Evolutionary conservation across 2,797 vertebrate species (phyloP), one percentile per base, ranked within the genome.

Genomic region (Octomys mimax): DNA sequence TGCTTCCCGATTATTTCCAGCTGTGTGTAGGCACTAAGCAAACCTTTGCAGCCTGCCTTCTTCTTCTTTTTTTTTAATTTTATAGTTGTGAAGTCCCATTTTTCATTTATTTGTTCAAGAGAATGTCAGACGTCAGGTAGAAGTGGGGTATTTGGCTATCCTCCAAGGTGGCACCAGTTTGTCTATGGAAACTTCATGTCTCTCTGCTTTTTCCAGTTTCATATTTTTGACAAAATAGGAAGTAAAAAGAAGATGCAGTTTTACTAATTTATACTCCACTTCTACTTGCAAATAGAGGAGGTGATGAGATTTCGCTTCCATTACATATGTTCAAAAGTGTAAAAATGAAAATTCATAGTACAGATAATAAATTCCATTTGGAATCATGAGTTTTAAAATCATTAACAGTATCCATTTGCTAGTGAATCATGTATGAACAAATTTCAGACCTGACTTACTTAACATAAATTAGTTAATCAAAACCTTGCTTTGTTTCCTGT

Each of bases 1-100:
- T 93, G 98, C 98, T 98, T 97, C 98, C 96, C 98, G 99, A 99
- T 99, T 98, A 98, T 98, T 99, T 99, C 99, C 99, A 99, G 99
- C 99, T 99, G 99, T 98, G 98, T 95, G 96, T 91, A 97, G 98
- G 96, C 86, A 89, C 97, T 98, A 95, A 97, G 89, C 54, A 42
- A 94, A 98, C 98, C 98, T 98, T 98, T 95, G 46, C 79, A 80
- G 85, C 95, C 97, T 90, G 95, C 86, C 96, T 91, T 96, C 87
- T 95, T 91, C 64, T 33, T 66, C 28, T 39, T 98, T 96, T 98
- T 96, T 92, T 97, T 70, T 94, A 16, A 57, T 79, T 94, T 73
- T 91, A 95, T 90, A 96, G 79, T 95, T 97, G 95, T 96, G 92
- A 94, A 95, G 75, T 83, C 75, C 92, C 91, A 62, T 84, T 31